phyloP scores from a whole-genome alignment of 2,113 vertebrate genomes.

The Genyomyrus donnyi region DNA sequence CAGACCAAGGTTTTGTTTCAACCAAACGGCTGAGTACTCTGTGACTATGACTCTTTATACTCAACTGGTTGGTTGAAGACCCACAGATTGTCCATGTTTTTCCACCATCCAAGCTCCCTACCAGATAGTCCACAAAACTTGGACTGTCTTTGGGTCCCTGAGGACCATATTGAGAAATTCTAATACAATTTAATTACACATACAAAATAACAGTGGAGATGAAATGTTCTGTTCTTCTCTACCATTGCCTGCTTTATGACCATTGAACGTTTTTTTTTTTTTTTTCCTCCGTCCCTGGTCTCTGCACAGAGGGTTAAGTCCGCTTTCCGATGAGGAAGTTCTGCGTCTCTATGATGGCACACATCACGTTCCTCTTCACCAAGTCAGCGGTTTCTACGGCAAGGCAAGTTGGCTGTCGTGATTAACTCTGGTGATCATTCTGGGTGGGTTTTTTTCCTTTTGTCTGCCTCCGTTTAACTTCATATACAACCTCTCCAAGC shows the following conservation, averaged over 20 bases:
- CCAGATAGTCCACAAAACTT: background rate
- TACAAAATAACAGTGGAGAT: background rate
- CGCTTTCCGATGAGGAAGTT: slow-evolving; percentile 69
- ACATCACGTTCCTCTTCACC: slow-evolving; percentile 66
- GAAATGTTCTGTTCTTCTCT: background rate
- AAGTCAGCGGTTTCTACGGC: slow-evolving; percentile 77
- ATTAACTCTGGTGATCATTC: background rate
- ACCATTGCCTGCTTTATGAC: background rate
- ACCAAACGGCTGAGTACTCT: no score
- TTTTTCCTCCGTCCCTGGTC: background rate
- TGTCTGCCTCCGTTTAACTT: background rate
- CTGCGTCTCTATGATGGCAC: slow-evolving; percentile 64
- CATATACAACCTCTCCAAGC: background rate
- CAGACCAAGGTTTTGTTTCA: no score
- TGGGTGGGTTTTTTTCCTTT: background rate
- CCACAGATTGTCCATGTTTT: background rate
- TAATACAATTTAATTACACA: background rate
- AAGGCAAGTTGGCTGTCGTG: slow-evolving; percentile 53
- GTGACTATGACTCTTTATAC: no score
- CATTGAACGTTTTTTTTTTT: background rate
- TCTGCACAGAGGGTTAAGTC: slow-evolving; percentile 61
- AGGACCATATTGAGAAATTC: background rate
- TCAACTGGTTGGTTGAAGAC: background rate
- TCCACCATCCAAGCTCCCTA: background rate
- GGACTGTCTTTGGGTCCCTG: background rate